Conservation (phyloP, 2,888 invertebrate species). For the Drosophila colorata region DNA sequence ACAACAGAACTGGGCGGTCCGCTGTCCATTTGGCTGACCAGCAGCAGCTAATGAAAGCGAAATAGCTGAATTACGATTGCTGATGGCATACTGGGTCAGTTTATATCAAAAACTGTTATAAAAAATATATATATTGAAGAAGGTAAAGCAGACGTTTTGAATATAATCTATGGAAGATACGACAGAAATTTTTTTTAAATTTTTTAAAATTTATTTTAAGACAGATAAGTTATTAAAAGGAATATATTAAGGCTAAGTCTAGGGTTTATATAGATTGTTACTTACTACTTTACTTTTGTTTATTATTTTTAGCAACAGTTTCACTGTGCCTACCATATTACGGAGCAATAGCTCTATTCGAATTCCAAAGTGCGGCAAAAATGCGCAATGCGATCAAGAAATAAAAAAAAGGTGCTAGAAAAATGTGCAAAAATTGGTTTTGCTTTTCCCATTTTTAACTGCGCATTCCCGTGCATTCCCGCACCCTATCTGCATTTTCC, state of each 20-base stretch:
- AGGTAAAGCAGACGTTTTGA: background rate
- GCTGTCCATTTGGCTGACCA: slow-evolving; percentile 55
- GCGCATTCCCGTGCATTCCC: slow-evolving; percentile 21
- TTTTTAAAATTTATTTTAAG: no score
- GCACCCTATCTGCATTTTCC: slow-evolving; percentile 14
- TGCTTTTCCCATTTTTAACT: slow-evolving; percentile 31
- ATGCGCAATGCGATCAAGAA: slow-evolving; percentile 40
- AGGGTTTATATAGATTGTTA: no score
- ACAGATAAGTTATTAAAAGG: no score
- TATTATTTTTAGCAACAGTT: background rate
- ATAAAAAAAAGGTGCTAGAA: slow-evolving; percentile 51
- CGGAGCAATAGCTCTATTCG: slow-evolving; percentile 26
- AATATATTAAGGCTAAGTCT: background rate
- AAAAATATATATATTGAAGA: background rate
- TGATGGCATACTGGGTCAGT: slow-evolving; percentile 41
- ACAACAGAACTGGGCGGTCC: slow-evolving; percentile 41
- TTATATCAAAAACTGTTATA: background rate
- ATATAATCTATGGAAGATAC: background rate
- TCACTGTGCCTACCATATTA: slow-evolving; percentile 41
- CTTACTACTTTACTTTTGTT: no score
- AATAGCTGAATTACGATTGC: slow-evolving; percentile 71
- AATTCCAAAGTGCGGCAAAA: slow-evolving; percentile 39
- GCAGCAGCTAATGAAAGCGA: slow-evolving; percentile 72
- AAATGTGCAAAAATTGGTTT: slow-evolving; percentile 65
- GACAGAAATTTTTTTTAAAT: background rate